phyloP scores from a whole-genome alignment of 2,113 vertebrate genomes.

The Penelope pileata region DNA sequence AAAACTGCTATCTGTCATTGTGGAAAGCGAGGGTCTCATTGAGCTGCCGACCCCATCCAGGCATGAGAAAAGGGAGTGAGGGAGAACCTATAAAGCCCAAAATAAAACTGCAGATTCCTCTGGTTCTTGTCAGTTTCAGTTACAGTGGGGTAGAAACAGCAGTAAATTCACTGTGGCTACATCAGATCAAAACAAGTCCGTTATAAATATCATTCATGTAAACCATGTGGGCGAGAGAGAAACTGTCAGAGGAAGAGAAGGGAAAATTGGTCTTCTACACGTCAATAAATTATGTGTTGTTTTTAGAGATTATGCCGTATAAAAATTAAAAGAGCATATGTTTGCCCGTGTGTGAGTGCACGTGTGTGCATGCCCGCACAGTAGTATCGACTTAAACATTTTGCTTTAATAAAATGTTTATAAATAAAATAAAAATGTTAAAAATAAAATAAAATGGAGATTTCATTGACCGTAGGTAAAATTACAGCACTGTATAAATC shows the following conservation, averaged over 20 bases:
- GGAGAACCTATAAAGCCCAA: constrained; percentile 42
- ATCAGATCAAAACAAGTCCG: constrained; percentile 55
- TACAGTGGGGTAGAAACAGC: constrained; percentile 30
- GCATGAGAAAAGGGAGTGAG: constrained; percentile 42
- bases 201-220: constrained; percentile 56
- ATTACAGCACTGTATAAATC: neutral
- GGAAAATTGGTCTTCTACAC: constrained; percentile 14
- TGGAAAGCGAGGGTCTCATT: neutral
- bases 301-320: constrained; percentile 22
- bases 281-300: constrained; percentile 16
- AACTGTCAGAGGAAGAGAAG: constrained; percentile 28
- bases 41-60: neutral
- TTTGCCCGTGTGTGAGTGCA: neutral
- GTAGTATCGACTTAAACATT: neutral
- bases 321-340: neutral
- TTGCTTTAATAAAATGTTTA: neutral
- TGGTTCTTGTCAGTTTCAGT: constrained; percentile 63
- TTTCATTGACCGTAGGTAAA: neutral
- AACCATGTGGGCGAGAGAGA: constrained; percentile 23
- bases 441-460: no score
- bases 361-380: neutral
- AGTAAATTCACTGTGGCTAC: constrained; percentile 54
- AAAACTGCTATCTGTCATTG: neutral
- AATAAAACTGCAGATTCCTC: constrained; percentile 46
- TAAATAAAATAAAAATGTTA: no score